Evolutionary conservation across 64 coral and sea anemone genomes (phyloP).

Genomic region (Stichodactyla helianthus): DNA sequence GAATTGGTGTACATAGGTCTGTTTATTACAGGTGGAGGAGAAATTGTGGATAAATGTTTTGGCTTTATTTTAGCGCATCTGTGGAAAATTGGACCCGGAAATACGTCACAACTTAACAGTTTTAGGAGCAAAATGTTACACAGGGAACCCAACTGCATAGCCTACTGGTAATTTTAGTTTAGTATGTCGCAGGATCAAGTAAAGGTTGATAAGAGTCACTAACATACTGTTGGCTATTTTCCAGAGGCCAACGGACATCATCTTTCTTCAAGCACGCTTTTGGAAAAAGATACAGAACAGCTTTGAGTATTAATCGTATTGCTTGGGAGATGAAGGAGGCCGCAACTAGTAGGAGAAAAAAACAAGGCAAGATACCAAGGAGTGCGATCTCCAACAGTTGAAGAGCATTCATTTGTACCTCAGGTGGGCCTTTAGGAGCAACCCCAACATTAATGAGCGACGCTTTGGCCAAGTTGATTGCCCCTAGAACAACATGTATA

Average conservation of each 20-base stretch:
- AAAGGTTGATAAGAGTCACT: not conserved
- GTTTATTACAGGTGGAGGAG: no score
- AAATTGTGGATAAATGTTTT: no score
- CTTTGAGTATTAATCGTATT: conserved; percentile 26
- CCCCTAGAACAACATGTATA: conserved; percentile 39
- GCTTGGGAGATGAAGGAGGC: conserved; percentile 40
- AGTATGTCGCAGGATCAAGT: not conserved
- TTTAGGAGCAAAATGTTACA: no score
- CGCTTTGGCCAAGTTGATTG: conserved; percentile 50
- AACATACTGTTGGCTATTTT: no score
- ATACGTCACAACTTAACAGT: no score
- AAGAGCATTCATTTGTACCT: conserved; percentile 21
- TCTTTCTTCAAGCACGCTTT: not conserved
- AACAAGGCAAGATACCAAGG: conserved; percentile 30
- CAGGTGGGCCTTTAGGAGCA: conserved; percentile 25
- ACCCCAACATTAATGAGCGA: conserved; percentile 40
- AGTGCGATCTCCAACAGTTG: conserved; percentile 24
- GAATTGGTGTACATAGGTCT: no score
- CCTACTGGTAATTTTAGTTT: not conserved
- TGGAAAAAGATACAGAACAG: not conserved
- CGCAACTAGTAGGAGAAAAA: conserved; percentile 30
- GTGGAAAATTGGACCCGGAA: no score
- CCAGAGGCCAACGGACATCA: not conserved
- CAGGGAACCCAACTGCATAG: no score
- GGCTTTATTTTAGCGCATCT: no score